These are phyloP conservation scores for Limnephilus marmoratus DNA, from an alignment of 2,888 invertebrate species.

Conservation along the genomic window DNA sequence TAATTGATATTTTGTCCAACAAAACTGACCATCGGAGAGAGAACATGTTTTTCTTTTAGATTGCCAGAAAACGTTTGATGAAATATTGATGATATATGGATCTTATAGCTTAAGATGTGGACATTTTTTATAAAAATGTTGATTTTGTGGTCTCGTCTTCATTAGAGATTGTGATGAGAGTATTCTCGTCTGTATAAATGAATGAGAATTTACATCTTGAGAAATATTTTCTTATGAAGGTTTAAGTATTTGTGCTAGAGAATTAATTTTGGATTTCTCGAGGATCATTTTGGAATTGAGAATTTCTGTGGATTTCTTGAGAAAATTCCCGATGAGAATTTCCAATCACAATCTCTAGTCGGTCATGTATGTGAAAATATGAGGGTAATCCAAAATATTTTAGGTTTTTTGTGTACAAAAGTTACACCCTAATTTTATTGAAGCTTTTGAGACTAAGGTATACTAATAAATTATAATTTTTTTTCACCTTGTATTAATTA, in stretches of 20 bases:
- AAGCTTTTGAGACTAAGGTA: constrained; percentile 15
- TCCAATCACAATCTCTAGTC: background rate
- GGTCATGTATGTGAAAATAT: constrained; percentile 6
- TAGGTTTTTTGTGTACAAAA: background rate
- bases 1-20: constrained; percentile 5
- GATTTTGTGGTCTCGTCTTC: background rate
- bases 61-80: background rate
- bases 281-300: background rate
- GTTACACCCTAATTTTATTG: constrained; percentile 6
- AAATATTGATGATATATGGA: constrained; percentile 23
- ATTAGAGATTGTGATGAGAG: background rate
- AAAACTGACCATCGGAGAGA: constrained; percentile 9
- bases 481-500: constrained; percentile 4
- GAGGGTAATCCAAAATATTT: constrained; percentile 27
- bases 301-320: background rate
- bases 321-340: background rate
- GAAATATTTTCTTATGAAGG: background rate
- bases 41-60: background rate
- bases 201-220: no score
- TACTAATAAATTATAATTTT: constrained; percentile 25
- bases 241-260: background rate
- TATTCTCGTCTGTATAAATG: background rate
- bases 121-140: constrained; percentile 38
- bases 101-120: constrained; percentile 31
- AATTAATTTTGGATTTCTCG: no score